A percentile compares a stretch with the other conserved stretches of the same genome.
These are phyloP conservation scores for Loriculus beryllinus DNA, from an alignment of 2,797 vertebrate genomes.

Conservation along the genomic window DNA sequence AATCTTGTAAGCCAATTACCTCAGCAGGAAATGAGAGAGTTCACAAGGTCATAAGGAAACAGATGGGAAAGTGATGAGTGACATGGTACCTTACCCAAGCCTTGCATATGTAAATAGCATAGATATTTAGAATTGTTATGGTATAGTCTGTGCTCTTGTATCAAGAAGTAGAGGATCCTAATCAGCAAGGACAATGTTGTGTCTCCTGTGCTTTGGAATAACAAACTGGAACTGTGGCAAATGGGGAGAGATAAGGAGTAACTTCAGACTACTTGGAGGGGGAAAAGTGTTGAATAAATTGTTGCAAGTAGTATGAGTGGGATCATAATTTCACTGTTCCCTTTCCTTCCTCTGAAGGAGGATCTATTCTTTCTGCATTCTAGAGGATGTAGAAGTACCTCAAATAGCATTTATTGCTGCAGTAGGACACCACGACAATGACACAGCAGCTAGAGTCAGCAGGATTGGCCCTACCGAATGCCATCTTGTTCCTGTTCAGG, in stretches of 20 bases:
- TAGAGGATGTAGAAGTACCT: not conserved
- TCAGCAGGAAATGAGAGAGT: not conserved
- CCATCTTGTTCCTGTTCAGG: not conserved
- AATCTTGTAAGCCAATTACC: not conserved
- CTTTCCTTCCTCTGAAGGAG: not conserved
- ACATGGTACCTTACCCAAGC: not conserved
- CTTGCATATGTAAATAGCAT: not conserved
- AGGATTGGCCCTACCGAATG: conserved; percentile 34
- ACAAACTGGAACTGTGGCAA: not conserved
- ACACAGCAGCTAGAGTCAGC: conserved; percentile 49
- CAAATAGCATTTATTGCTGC: conserved; percentile 28
- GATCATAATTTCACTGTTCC: not conserved
- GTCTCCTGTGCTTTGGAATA: not conserved
- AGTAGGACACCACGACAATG: conserved; percentile 27
- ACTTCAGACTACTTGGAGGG: not conserved
- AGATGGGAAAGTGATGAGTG: not conserved
- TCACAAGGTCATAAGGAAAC: not conserved
- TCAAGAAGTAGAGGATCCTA: not conserved
- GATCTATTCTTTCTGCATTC: not conserved
- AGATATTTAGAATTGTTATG: not conserved
- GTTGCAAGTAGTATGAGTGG: not conserved
- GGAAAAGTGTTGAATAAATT: not conserved
- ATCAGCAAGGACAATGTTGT: not conserved
- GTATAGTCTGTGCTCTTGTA: not conserved
- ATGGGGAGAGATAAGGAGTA: not conserved